These are phyloP conservation scores for Diaperis boleti DNA, from an alignment of 2,888 invertebrate genomes.

Conservation along the genomic window DNA sequence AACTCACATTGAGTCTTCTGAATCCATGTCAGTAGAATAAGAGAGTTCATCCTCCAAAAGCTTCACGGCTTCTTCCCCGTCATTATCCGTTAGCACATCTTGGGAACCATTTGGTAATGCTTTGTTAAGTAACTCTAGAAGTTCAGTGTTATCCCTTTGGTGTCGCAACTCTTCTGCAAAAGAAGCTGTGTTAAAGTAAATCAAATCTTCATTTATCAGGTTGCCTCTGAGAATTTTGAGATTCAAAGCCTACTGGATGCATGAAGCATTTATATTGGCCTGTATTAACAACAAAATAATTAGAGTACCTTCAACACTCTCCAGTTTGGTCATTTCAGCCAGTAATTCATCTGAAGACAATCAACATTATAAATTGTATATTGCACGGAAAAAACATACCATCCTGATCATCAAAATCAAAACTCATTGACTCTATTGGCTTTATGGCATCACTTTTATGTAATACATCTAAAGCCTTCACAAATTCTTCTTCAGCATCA, in stretches of 20 bases:
- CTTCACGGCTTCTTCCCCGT: conserved; percentile 4
- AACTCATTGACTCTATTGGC: not conserved
- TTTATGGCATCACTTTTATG: not conserved
- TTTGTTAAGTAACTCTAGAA: conserved; percentile 19
- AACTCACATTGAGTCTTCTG: conserved; percentile 3
- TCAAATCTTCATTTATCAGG: too few species aligned
- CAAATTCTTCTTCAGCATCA: not conserved
- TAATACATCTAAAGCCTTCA: not conserved
- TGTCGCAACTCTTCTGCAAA: too few species aligned
- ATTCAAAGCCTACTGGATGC: too few species aligned
- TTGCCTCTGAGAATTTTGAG: too few species aligned
- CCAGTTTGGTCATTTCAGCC: not conserved
- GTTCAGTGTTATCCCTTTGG: conserved; percentile 14
- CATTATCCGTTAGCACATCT: not conserved
- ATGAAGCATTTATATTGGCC: too few species aligned
- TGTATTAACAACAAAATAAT: too few species aligned
- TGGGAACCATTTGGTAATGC: not conserved
- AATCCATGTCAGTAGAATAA: not conserved
- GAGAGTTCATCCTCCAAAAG: conserved; percentile 13
- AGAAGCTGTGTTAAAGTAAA: too few species aligned
- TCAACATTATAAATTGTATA: not conserved
- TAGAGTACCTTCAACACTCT: not conserved
- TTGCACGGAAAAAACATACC: not conserved
- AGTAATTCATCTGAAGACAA: not conserved
- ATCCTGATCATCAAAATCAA: conserved; percentile 11